These are phyloP conservation scores for Plectrocnemia conspersa DNA, from an alignment of 1,140 invertebrate species.

Conservation along the genomic window DNA sequence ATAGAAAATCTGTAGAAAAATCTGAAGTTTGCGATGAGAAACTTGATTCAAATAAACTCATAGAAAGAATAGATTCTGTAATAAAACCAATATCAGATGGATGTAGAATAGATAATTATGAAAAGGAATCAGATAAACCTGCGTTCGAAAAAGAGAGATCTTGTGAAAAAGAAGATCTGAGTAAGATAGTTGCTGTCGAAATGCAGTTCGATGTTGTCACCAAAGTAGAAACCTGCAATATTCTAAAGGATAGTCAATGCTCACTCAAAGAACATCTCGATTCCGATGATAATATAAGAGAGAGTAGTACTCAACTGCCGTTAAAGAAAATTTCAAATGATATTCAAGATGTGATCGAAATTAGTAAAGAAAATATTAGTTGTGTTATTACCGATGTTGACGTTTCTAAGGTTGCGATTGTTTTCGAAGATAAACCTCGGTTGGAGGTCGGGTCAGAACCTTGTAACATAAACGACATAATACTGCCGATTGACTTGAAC, in stretches of 20 bases:
- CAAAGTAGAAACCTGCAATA: too few species aligned
- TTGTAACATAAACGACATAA: not conserved
- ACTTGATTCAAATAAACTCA: slow-evolving; percentile 46
- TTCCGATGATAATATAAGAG: slow-evolving; percentile 29
- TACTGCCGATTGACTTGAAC: slow-evolving; percentile 10
- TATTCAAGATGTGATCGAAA: too few species aligned
- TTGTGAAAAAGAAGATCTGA: slow-evolving; percentile 19
- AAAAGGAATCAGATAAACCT: slow-evolving; percentile 44
- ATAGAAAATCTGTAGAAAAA: slow-evolving; percentile 28
- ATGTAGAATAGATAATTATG: slow-evolving; percentile 24
- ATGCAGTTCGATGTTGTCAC: too few species aligned
- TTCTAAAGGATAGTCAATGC: too few species aligned
- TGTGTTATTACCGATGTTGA: too few species aligned
- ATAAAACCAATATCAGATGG: slow-evolving; percentile 48
- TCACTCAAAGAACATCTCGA: slow-evolving; percentile 21
- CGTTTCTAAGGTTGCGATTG: too few species aligned
- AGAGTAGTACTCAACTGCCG: too few species aligned
- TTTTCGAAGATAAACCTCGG: too few species aligned
- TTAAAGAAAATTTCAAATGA: too few species aligned
- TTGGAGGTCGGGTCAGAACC: too few species aligned
- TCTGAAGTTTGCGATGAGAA: slow-evolving; percentile 27
- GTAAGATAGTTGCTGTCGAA: too few species aligned
- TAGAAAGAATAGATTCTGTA: slow-evolving; percentile 52
- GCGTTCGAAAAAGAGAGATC: slow-evolving; percentile 41
- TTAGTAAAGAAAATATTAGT: too few species aligned